Evolutionary conservation across 2,888 invertebrate genomes (phyloP).

Genomic region (Cryptus viduatorius): DNA sequence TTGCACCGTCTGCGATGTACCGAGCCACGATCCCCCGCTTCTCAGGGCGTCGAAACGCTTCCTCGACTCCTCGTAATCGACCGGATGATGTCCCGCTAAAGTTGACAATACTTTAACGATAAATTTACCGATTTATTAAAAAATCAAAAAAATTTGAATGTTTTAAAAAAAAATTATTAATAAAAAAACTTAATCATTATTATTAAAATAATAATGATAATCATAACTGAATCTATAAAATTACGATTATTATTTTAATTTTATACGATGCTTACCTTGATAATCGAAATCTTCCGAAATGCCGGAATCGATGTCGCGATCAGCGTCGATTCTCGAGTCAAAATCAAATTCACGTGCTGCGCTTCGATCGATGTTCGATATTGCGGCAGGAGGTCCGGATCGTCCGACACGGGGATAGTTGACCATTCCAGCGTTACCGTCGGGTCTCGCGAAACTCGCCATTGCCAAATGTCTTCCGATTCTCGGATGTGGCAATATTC

Average conservation of each 20-base stretch:
- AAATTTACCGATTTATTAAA: neutral
- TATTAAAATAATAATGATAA: no score
- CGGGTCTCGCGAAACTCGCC: conserved; percentile 71
- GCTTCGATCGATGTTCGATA: conserved; percentile 35
- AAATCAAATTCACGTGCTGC: conserved; percentile 41
- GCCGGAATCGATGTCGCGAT: conserved; percentile 49
- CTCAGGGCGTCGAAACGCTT: conserved; percentile 77
- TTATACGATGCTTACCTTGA: conserved; percentile 33
- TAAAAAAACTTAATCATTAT: no score
- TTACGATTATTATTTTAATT: neutral
- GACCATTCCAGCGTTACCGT: conserved; percentile 75
- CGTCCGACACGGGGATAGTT: conserved; percentile 77
- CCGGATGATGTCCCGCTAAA: conserved; percentile 23
- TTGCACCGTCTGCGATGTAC: conserved; percentile 87
- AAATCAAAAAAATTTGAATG: neutral
- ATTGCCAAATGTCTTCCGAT: conserved; percentile 77
- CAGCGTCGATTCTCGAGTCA: conserved; percentile 41
- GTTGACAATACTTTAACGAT: neutral
- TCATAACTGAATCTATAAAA: neutral
- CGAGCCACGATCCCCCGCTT: conserved; percentile 89
- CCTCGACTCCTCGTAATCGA: conserved; percentile 44
- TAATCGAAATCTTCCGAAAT: conserved; percentile 57
- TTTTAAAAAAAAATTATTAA: no score
- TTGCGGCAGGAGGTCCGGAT: conserved; percentile 66
- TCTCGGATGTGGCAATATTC: conserved; percentile 78